Conservation (phyloP, 2,888 invertebrate genomes). For the Aphidoletes aphidimyza region DNA sequence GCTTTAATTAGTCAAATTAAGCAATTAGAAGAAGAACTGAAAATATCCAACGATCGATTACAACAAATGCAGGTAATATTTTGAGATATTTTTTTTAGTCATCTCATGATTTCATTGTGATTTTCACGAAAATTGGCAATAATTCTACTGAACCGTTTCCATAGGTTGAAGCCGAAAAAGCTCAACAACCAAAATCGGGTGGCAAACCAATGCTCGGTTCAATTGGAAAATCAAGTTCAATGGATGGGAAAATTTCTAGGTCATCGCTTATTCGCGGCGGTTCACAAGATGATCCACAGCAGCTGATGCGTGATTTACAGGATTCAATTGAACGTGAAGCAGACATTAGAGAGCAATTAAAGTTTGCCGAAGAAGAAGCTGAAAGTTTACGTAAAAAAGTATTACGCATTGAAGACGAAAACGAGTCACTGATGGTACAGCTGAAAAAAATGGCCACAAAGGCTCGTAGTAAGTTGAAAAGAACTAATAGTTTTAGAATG, state of each 20-base stretch:
- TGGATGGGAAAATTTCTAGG: conserved; percentile 78
- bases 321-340: conserved; percentile 94
- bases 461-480: conserved; percentile 80
- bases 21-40: conserved; percentile 86
- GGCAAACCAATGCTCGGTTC: conserved; percentile 71
- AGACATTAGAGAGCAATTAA: conserved; percentile 90
- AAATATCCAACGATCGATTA: conserved; percentile 80
- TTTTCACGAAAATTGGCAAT: not conserved
- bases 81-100: too few species aligned
- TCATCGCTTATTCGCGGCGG: conserved; percentile 81
- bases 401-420: conserved; percentile 94
- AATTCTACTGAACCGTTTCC: conserved; percentile 26
- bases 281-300: conserved; percentile 83
- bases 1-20: conserved; percentile 77
- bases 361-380: conserved; percentile 93
- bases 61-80: conserved; percentile 72
- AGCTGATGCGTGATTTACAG: conserved; percentile 85
- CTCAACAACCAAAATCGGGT: conserved; percentile 65
- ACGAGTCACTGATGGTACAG: conserved; percentile 94
- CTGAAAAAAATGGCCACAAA: conserved; percentile 95
- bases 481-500: not conserved
- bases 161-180: conserved; percentile 63
- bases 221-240: conserved; percentile 70
- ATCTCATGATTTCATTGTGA: not conserved
- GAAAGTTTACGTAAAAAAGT: conserved; percentile 89